Base-by-base conservation (phyloP, 2,888 invertebrate species). In the Drosophila affinis region DNA sequence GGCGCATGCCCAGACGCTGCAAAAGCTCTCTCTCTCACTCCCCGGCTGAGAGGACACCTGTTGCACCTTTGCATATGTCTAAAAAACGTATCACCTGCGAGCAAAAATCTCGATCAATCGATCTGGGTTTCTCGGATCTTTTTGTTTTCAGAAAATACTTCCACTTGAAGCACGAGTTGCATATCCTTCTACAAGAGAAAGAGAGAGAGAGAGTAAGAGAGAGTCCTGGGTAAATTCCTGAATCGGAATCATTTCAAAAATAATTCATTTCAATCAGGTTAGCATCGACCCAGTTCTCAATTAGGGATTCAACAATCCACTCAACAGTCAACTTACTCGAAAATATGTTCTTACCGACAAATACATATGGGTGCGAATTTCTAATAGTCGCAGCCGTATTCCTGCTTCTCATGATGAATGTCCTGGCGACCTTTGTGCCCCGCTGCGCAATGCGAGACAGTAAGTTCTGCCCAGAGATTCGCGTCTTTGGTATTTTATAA, bases 1-100 rank as follows among this genome's bases (percentile, higher is more conserved):
- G 27, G 75, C 78, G 81, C 78, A n/a, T 62, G 72, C 51, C 78
- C 62, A 34, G 46, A 39, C 12, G 39, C 73, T 75, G 86, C 80
- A 84, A 61, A 45, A 72, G 72, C 61, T 54, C 46, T n/a, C 12
- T 5, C 44, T 44, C n/a, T 12, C 1, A 9, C 39, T 39, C 39
- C 14, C 39, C 2, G 39, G 39, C 39, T 3, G 39, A n/a, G 39
- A 7, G 39, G 17, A 21, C 64, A 60, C 64, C 57, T 70, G 74
- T 74, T 74, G 75, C 53, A 12, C 53, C 24, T 21, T 21, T 5
- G n/a, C n/a, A n/a, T 5, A 24, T 21, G 24, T n/a, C n/a, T n/a
- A n/a, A n/a, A n/a, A n/a, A n/a, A n/a, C n/a, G n/a, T n/a, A n/a
- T n/a, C n/a, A n/a, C n/a, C n/a, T n/a, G n/a, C n/a, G n/a, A n/a